Conservation (phyloP, 2,113 vertebrate genomes). For the Anas platyrhynchos region DNA sequence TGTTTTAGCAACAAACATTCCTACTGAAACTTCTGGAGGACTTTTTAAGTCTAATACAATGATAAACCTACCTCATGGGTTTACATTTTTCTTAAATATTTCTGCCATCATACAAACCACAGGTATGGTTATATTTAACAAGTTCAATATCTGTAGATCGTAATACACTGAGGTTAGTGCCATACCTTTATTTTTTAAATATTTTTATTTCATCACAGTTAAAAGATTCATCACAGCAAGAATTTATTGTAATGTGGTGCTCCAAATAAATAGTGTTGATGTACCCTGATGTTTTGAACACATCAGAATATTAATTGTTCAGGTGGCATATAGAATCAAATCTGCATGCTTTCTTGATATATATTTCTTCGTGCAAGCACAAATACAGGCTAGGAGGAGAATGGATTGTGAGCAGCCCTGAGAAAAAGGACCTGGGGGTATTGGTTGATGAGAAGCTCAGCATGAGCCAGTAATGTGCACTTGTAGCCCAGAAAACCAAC, state of each 20-base stretch:
- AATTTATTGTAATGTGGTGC: background rate
- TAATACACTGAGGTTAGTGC: background rate
- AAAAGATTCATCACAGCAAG: background rate
- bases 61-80: background rate
- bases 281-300: background rate
- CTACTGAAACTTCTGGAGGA: background rate
- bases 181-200: background rate
- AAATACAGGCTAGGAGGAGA: background rate
- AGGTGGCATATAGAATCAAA: background rate
- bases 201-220: background rate
- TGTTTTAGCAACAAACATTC: conserved; percentile 1
- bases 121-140: background rate
- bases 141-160: background rate
- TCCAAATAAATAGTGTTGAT: background rate
- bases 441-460: background rate
- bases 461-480: background rate
- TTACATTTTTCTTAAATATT: background rate
- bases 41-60: background rate
- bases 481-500: background rate
- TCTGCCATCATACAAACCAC: background rate
- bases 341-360: background rate
- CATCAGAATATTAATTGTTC: background rate
- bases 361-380: background rate
- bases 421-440: background rate
- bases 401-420: background rate